Percentiles rank a stretch among this genome's conserved stretches.
These are phyloP conservation scores for Periplaneta americana DNA, from an alignment of 1,140 invertebrate species.

Conservation along the genomic window DNA sequence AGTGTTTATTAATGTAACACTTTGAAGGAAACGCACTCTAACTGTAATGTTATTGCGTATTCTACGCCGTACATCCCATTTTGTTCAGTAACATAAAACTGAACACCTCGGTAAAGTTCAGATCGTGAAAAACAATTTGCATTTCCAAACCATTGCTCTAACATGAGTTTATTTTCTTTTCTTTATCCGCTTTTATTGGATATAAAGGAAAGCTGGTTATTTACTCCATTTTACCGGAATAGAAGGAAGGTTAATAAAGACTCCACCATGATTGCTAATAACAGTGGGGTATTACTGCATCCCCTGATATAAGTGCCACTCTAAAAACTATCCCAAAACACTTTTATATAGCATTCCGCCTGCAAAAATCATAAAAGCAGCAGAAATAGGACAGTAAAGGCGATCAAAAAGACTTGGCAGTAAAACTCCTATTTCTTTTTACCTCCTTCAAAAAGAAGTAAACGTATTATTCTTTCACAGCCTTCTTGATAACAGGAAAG, in stretches of 20 bases:
- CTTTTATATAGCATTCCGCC: neutral
- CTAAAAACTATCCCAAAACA: neutral
- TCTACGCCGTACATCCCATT: too few relatives aligned
- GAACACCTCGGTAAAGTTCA: neutral
- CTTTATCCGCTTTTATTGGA: neutral
- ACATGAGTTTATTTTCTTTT: neutral
- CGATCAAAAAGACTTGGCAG: neutral
- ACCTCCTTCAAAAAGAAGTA: too few relatives aligned
- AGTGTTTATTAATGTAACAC: too few relatives aligned
- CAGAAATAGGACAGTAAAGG: neutral
- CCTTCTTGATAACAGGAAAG: neutral
- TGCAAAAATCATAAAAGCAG: neutral
- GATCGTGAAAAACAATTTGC: neutral
- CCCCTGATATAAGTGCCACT: neutral
- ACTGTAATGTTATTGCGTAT: too few relatives aligned
- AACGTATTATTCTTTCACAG: neutral
- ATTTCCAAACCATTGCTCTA: neutral
- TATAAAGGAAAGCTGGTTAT: neutral
- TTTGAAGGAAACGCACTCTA: too few relatives aligned
- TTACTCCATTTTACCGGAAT: neutral
- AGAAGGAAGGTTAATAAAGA: neutral
- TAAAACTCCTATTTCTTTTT: neutral
- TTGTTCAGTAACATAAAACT: too few relatives aligned
- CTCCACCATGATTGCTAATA: neutral
- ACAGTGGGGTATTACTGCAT: neutral